These are phyloP conservation scores for Neocloeon triangulifer DNA, from an alignment of 1,140 invertebrate species.

Conservation along the genomic window DNA sequence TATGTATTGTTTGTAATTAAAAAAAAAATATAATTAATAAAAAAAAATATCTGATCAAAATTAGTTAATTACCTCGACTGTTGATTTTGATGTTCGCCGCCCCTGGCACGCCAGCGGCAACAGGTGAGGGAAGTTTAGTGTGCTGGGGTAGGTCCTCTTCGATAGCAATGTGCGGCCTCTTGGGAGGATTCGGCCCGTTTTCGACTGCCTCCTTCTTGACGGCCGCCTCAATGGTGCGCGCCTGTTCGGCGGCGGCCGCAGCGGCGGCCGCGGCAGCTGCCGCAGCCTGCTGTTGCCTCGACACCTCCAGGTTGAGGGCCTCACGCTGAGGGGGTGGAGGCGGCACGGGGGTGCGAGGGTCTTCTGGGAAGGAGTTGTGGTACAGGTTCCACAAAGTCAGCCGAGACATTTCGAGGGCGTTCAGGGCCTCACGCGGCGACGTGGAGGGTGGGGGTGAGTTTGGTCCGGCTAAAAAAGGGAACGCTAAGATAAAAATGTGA, in stretches of 20 bases:
- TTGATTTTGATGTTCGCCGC: constrained; percentile 80
- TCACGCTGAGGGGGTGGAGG: constrained; percentile 26
- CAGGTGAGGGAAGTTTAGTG: no score
- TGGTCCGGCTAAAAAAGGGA: no score
- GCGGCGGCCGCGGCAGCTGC: constrained; percentile 10
- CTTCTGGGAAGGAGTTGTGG: constrained; percentile 31
- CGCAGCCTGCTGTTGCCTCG: constrained; percentile 13
- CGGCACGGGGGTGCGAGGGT: constrained; percentile 16
- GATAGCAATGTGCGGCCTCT: constrained; percentile 18
- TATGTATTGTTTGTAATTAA: no score
- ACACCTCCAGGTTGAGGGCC: constrained; percentile 30
- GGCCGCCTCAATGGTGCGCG: constrained; percentile 14
- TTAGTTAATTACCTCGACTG: constrained; percentile 44
- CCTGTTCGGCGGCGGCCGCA: constrained; percentile 15
- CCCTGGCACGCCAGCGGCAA: constrained; percentile 25
- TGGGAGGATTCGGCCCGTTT: constrained; percentile 10
- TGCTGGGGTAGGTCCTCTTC: constrained; percentile 23
- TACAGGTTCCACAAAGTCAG: constrained; percentile 64
- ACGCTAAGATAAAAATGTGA: no score
- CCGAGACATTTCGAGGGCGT: constrained; percentile 45
- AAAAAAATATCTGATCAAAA: no score
- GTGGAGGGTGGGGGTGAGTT: constrained; percentile 28
- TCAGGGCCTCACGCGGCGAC: constrained; percentile 30
- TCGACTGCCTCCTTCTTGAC: constrained; percentile 12
- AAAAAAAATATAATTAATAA: no score